phyloP scores from a whole-genome alignment of 2,888 invertebrate genomes.

The Tillus elongatus region DNA sequence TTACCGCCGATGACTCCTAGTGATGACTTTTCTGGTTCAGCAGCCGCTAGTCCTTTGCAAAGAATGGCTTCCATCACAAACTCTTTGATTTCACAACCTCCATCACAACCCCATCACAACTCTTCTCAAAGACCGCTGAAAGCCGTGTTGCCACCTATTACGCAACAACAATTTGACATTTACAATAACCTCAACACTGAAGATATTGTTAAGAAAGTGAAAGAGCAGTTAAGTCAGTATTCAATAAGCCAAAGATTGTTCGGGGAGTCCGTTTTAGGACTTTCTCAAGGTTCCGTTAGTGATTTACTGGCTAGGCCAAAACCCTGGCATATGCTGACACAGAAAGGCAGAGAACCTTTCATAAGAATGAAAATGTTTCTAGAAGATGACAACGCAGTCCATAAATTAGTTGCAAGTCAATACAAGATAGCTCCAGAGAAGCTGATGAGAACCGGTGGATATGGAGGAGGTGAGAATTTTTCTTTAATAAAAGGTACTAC shows the following conservation, averaged over 20 bases:
- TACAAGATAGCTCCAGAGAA: conserved; percentile 98
- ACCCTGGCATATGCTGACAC: conserved; percentile 98
- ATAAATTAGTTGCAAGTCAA: conserved; percentile 91
- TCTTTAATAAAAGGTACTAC: neutral
- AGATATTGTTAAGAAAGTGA: conserved; percentile 93
- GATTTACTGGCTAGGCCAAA: conserved; percentile 95
- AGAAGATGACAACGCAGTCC: conserved; percentile 91
- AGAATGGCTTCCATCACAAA: conserved; percentile 98
- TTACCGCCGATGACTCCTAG: conserved; percentile 74
- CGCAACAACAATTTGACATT: conserved; percentile 97
- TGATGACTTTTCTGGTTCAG: conserved; percentile 69
- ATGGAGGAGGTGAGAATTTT: conserved; percentile 69
- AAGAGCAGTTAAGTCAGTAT: conserved; percentile 89
- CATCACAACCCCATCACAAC: conserved; percentile 75
- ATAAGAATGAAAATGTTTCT: conserved; percentile 97
- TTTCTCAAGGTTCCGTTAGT: conserved; percentile 95
- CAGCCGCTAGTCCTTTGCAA: conserved; percentile 88
- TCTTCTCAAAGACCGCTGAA: conserved; percentile 83
- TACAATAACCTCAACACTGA: conserved; percentile 97
- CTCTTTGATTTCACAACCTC: conserved; percentile 85
- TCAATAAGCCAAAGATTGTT: conserved; percentile 96
- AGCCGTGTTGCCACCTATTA: conserved; percentile 94
- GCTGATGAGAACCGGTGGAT: conserved; percentile 90
- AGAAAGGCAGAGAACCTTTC: conserved; percentile 93
- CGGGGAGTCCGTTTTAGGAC: conserved; percentile 93